These are phyloP conservation scores for Smithornis capensis DNA, from an alignment of 2,113 vertebrate species.

Conservation along the genomic window DNA sequence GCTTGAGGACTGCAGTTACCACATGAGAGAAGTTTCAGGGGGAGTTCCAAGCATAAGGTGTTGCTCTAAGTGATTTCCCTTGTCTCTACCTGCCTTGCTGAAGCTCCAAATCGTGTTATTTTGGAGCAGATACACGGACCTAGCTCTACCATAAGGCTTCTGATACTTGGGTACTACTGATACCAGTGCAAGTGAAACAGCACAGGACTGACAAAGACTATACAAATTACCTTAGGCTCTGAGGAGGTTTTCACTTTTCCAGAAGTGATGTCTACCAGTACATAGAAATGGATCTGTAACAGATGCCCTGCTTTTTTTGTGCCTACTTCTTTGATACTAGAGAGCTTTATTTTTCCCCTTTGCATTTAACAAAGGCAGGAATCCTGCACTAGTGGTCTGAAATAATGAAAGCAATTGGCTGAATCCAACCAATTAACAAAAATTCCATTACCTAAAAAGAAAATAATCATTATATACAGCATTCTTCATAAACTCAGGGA, in stretches of 20 bases:
- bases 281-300: accelerated
- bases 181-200: background rate
- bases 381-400: background rate
- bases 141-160: background rate
- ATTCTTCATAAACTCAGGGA: background rate
- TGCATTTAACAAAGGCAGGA: conserved; percentile 29
- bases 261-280: background rate
- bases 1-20: background rate
- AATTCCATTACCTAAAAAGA: background rate
- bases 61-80: background rate
- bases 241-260: background rate
- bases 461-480: background rate
- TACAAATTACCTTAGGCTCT: background rate
- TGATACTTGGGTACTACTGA: background rate
- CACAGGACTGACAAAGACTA: background rate
- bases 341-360: background rate
- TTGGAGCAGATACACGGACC: background rate
- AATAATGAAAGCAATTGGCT: background rate
- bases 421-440: background rate
- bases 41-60: background rate
- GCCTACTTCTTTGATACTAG: background rate
- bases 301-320: background rate
- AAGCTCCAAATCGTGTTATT: accelerated
- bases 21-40: accelerated
- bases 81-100: background rate